A percentile compares a stretch with the other conserved stretches of the same genome.
Conservation (phyloP, 2,797 vertebrate genomes). For the Sebastes matsubarae region DNA sequence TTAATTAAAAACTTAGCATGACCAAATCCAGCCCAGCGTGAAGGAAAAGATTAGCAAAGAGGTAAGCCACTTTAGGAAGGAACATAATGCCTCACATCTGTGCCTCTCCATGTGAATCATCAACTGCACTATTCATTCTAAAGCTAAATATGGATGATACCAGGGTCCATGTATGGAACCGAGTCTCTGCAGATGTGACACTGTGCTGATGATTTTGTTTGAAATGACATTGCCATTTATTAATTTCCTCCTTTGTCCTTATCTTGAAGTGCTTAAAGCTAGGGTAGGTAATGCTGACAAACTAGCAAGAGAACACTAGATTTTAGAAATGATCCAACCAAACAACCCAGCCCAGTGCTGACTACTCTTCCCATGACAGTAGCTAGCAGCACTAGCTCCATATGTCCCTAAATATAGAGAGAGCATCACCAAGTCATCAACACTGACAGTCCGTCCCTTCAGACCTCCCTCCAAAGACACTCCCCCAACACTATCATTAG, state of each 20-base stretch:
- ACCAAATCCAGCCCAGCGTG: conserved; percentile 74
- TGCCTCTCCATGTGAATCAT: conserved; percentile 47
- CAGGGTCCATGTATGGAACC: neutral
- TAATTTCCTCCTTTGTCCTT: neutral
- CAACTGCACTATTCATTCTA: conserved; percentile 13
- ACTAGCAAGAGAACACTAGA: too few relatives aligned
- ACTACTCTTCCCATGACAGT: too few relatives aligned
- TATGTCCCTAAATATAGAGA: too few relatives aligned
- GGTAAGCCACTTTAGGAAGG: conserved; percentile 69
- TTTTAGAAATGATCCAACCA: too few relatives aligned
- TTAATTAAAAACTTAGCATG: conserved; percentile 86
- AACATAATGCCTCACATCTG: conserved; percentile 56
- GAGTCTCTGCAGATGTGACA: neutral
- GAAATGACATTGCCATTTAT: neutral
- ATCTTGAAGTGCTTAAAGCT: neutral
- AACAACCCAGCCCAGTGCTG: too few relatives aligned
- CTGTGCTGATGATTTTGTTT: neutral
- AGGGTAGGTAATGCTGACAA: too few relatives aligned
- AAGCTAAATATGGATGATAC: neutral
- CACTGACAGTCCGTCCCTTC: too few relatives aligned
- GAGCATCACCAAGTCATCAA: too few relatives aligned
- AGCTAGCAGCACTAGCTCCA: too few relatives aligned
- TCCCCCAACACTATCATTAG: too few relatives aligned
- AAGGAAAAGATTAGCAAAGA: conserved; percentile 81
- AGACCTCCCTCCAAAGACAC: too few relatives aligned